Conservation (phyloP, 2,797 vertebrate genomes). For the Chelmon rostratus region DNA sequence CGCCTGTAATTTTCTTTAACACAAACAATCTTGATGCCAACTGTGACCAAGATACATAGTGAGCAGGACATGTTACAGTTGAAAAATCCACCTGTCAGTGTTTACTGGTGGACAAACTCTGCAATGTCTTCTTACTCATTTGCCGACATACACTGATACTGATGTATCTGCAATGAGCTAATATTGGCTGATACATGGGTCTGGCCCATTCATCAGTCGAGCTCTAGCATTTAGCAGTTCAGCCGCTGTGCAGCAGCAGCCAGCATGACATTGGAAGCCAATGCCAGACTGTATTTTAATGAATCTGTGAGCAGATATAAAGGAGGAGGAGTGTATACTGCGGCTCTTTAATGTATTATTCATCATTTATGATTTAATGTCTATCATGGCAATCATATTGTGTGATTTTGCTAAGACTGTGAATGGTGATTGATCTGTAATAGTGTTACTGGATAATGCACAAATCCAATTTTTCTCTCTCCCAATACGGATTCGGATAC, state of each 20-base stretch:
- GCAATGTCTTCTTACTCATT: neutral
- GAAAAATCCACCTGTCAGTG: too few relatives aligned
- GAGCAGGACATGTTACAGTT: too few relatives aligned
- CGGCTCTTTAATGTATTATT: constrained; percentile 2
- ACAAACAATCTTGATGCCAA: too few relatives aligned
- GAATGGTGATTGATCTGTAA: neutral
- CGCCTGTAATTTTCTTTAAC: too few relatives aligned
- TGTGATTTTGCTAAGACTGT: neutral
- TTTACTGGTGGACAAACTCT: neutral
- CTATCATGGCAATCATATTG: neutral
- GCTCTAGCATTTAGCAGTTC: neutral
- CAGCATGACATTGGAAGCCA: constrained; percentile 1
- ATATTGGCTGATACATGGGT: neutral
- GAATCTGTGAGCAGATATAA: neutral
- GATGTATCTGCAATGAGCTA: neutral
- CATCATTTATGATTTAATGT: constrained; percentile 2
- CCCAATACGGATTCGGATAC: neutral
- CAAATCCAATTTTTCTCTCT: neutral
- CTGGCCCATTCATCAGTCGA: neutral
- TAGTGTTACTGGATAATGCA: neutral
- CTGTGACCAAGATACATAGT: too few relatives aligned
- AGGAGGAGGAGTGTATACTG: neutral
- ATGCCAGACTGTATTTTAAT: neutral
- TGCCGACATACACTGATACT: neutral
- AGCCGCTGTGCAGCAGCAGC: constrained; percentile 3